These are phyloP conservation scores for Bradynema listronoti DNA, from an alignment of 1,140 invertebrate species.

Conservation along the genomic window DNA sequence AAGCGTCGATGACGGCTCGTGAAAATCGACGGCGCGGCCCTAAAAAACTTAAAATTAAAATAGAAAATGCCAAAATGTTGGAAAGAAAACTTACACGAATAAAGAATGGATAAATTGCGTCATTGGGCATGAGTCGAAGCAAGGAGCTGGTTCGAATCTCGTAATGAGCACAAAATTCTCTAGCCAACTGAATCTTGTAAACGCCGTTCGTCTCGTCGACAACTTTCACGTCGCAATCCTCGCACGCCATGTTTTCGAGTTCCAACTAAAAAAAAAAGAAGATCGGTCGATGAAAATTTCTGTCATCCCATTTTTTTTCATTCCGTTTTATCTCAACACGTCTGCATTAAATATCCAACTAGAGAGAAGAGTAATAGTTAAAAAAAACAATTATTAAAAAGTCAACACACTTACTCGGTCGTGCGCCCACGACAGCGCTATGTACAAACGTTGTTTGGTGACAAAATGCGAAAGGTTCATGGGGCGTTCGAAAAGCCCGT, in stretches of 20 bases:
- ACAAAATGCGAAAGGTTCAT: background rate
- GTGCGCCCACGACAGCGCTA: background rate
- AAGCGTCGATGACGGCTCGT: background rate
- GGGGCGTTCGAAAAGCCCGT: background rate
- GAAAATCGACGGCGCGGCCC: conserved; percentile 6
- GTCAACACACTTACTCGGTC: background rate
- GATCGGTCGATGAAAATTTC: no score
- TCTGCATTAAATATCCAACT: no score
- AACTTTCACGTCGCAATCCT: background rate
- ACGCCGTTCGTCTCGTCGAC: background rate
- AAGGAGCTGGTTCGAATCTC: background rate
- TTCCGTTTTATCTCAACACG: no score
- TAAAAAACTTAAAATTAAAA: conserved; percentile 11
- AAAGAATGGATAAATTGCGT: background rate
- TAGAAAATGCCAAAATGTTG: background rate
- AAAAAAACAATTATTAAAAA: no score
- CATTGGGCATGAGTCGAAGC: background rate
- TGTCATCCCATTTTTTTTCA: no score
- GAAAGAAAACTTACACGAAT: conserved; percentile 5
- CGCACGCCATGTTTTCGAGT: no score
- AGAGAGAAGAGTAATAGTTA: no score
- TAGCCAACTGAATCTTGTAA: conserved; percentile 10
- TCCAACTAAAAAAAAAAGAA: no score
- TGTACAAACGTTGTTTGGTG: background rate
- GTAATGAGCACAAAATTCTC: conserved; percentile 18